phyloP scores from a whole-genome alignment of 2,113 vertebrate genomes.

The Coptodon bakossiorum region DNA sequence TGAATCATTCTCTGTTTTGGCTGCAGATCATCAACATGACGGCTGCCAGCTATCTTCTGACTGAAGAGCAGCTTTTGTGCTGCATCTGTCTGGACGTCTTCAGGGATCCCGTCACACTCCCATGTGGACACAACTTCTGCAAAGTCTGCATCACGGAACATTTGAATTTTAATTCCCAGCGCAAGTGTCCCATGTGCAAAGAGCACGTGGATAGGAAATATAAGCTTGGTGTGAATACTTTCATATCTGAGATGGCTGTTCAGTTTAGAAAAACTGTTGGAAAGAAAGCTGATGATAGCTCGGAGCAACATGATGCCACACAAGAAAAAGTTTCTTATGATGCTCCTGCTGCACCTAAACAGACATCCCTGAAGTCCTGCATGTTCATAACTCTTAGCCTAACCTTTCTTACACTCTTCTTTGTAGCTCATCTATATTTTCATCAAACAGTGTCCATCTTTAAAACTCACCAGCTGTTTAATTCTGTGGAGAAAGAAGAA shows the following conservation, averaged over 20 bases:
- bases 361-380: background rate
- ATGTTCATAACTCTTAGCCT: background rate
- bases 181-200: background rate
- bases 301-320: background rate
- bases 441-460: background rate
- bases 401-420: background rate
- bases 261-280: background rate
- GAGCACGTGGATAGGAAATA: background rate
- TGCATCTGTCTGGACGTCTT: no score
- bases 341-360: background rate
- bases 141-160: no score
- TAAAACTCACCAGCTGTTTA: background rate
- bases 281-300: background rate
- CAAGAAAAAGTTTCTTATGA: background rate
- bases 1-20: no score
- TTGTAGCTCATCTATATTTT: background rate
- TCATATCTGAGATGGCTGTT: background rate
- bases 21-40: no score
- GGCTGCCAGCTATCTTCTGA: no score
- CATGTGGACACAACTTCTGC: no score
- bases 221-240: background rate
- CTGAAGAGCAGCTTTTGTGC: no score
- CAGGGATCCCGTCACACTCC: no score
- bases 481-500: background rate
- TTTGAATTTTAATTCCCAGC: background rate